Evolutionary conservation across 64 coral and sea anemone genomes (phyloP), one percentile per base, ranked within the genome.

Genomic region (Exaiptasia diaphana): DNA sequence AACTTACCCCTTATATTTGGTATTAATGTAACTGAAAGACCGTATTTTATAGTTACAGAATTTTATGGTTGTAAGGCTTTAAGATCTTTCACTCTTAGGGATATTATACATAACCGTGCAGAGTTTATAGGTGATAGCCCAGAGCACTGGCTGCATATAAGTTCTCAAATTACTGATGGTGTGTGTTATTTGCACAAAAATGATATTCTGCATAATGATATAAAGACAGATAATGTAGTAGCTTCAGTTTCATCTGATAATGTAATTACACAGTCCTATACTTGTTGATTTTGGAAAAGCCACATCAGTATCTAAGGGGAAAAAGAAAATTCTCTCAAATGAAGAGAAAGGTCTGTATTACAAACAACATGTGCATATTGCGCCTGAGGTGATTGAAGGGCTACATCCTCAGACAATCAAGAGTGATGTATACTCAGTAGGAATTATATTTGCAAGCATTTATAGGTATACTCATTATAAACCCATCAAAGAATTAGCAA

Each of bases 171-270:
- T 21, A 24, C 26, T 82, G 77, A 90, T 57, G 10, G 30, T 50
- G 20, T 82, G 50, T 40, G 48, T 21, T 82, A 82, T 42, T 32
- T 90, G 17, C 87, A 90, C 21, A 52, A 27, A 13, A 90, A 75
- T 39, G 22, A 38, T 20, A 48, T 75, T 29, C 35, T 90, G 39
- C 68, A 90, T 34, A 82, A 76, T 76, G 58, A 76, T 32, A 82
- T 90, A 29, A 90, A 82, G 60, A 64, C n/a, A 75, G 86, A 90
- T 31, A 90, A 82, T 29, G 45, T 90, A 32, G 60, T 90, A 61
- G 54, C 67, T 35, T 21, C 36, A 3, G 45, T 20, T 23, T 50
- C 57, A 32, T 49, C 35, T 9, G 20, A 30, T 33, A 17, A 21
- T 44, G 57, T 31, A 65, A 65, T 65, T 18, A 65, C 2, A 15